Evolutionary conservation across 2,888 invertebrate species (phyloP).

Genomic region (Erebia ligea): DNA sequence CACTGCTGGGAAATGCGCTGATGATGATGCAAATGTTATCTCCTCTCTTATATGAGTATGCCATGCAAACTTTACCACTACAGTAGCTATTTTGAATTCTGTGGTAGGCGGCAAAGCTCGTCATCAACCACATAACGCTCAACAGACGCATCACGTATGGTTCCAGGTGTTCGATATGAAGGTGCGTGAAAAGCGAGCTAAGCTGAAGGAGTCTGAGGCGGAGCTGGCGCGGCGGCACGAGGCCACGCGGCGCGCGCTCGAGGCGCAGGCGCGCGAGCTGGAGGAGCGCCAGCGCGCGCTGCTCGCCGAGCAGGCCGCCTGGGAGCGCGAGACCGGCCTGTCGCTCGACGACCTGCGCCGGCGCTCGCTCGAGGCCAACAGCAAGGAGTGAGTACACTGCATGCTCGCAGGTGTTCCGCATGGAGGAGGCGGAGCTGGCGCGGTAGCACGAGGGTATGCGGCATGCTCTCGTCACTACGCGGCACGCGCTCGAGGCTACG

Average conservation of each 20-base stretch:
- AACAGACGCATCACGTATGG: background rate
- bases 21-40: too few relatives aligned
- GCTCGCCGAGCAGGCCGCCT: slow-evolving; percentile 92
- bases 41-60: too few relatives aligned
- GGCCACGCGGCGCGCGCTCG: slow-evolving; percentile 87
- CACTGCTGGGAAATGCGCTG: too few relatives aligned
- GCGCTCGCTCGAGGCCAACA: slow-evolving; percentile 93
- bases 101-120: background rate
- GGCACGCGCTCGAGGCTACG: too few relatives aligned
- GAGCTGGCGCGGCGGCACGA: slow-evolving; percentile 97
- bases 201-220: slow-evolving; percentile 96
- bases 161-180: slow-evolving; percentile 96
- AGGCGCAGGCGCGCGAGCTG: slow-evolving; percentile 95
- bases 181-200: slow-evolving; percentile 97
- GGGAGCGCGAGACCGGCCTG: slow-evolving; percentile 95
- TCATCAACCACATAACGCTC: background rate
- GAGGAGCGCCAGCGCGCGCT: slow-evolving; percentile 94
- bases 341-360: slow-evolving; percentile 95
- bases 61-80: too few relatives aligned
- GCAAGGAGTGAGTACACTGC: slow-evolving; percentile 88
- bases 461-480: too few relatives aligned
- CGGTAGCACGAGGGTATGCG: background rate
- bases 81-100: background rate
- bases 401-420: background rate
- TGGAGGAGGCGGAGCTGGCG: slow-evolving; percentile 1